These are phyloP conservation scores for Beris morrisii DNA, from an alignment of 2,888 invertebrate genomes.

Conservation along the genomic window DNA sequence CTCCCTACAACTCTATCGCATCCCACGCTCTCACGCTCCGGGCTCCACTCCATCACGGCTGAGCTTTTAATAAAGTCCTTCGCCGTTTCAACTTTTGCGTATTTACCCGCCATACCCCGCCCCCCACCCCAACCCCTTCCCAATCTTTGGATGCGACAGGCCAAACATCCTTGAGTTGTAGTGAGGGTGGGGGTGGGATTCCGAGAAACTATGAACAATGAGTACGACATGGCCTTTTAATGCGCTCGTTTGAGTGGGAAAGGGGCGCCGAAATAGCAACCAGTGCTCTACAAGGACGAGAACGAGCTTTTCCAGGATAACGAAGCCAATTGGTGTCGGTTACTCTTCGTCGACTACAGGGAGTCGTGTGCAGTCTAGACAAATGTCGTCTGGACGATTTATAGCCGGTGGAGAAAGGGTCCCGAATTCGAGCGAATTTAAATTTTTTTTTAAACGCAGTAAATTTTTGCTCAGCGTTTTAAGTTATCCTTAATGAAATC, in stretches of 20 bases:
- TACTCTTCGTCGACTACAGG: constrained; percentile 11
- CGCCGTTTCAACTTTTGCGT: constrained; percentile 5
- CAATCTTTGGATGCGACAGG: not conserved
- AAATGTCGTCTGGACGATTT: constrained; percentile 28
- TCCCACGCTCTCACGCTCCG: not conserved
- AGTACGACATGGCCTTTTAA: too few species aligned
- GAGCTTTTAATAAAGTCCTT: constrained; percentile 32
- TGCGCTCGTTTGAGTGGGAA: not conserved
- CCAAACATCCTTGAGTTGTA: not conserved
- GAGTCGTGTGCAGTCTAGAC: constrained; percentile 24
- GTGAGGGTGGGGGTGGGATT: not conserved
- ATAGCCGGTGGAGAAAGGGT: constrained; percentile 10
- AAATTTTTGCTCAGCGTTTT: too few species aligned
- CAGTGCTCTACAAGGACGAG: constrained; percentile 4
- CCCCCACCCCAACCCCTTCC: too few species aligned
- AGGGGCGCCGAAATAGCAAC: constrained; percentile 2
- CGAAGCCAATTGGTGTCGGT: constrained; percentile 32
- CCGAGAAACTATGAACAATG: too few species aligned
- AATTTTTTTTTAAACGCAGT: too few species aligned
- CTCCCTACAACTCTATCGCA: constrained; percentile 18
- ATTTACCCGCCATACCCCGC: not conserved
- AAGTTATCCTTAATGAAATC: too few species aligned
- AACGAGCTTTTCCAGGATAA: constrained; percentile 23
- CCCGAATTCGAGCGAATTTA: too few species aligned
- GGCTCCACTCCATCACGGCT: not conserved